A percentile compares a stretch with the other conserved stretches of the same genome.
These are phyloP conservation scores for Salmo trutta DNA, from an alignment of 2,797 vertebrate genomes.

Conservation along the genomic window DNA sequence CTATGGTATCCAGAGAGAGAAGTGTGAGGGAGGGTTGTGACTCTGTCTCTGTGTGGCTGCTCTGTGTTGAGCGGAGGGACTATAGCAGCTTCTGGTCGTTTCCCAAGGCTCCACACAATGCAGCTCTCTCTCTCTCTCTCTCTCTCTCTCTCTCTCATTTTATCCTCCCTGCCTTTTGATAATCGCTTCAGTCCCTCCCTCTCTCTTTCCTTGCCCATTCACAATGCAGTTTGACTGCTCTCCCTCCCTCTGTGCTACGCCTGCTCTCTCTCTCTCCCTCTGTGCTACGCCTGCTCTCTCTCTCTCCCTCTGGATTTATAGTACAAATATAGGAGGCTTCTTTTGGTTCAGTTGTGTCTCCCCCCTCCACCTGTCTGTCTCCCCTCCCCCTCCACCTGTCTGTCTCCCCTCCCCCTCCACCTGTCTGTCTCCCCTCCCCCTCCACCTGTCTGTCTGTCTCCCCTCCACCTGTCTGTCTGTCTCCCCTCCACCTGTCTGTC, in stretches of 20 bases:
- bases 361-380: neutral
- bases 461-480: neutral
- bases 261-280: neutral
- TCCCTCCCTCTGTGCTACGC: neutral
- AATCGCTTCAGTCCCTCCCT: neutral
- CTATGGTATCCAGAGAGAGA: neutral
- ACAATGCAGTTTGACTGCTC: neutral
- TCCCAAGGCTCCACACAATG: constrained; percentile 29
- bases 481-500: neutral
- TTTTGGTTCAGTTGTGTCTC: neutral
- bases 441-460: neutral
- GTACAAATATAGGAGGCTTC: neutral
- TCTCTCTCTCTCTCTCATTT: neutral
- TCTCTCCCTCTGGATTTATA: constrained; percentile 13
- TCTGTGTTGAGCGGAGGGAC: constrained; percentile 35
- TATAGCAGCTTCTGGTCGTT: constrained; percentile 53
- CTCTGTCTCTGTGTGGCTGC: constrained; percentile 19
- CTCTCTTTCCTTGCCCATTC: neutral
- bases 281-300: neutral
- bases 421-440: neutral
- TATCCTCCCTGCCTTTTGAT: neutral
- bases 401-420: neutral
- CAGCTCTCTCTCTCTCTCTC: neutral
- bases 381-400: too few relatives aligned
- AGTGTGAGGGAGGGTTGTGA: neutral